Percentiles rank a stretch among this genome's conserved stretches.
Conservation (phyloP, 35 echinoderm and acorn worm species). For the Acanthaster planci region DNA sequence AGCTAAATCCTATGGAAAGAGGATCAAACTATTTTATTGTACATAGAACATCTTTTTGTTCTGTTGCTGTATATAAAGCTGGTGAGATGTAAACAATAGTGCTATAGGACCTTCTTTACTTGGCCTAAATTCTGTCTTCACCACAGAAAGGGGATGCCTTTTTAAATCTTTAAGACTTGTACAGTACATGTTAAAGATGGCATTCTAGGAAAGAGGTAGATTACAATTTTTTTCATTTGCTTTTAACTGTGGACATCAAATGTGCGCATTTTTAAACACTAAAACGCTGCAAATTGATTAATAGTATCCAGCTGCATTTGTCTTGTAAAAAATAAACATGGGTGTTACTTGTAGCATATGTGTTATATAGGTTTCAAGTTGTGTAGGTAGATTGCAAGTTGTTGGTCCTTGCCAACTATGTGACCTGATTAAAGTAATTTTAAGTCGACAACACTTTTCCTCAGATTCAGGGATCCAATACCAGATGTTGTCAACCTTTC, state of each 20-base stretch:
- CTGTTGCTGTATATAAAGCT: constrained; percentile 29
- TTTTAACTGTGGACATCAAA: constrained; percentile 16
- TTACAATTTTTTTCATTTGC: not conserved
- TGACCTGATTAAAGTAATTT: too few species aligned
- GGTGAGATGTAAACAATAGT: constrained; percentile 16
- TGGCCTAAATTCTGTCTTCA: too few species aligned
- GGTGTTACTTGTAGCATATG: not conserved
- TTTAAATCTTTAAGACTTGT: not conserved
- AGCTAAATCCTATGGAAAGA: too few species aligned
- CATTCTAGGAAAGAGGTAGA: not conserved
- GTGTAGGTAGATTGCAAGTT: too few species aligned
- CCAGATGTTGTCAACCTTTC: too few species aligned
- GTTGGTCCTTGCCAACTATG: too few species aligned
- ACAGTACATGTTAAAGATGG: constrained; percentile 4
- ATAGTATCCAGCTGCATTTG: constrained; percentile 6
- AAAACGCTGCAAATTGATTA: constrained; percentile 1
- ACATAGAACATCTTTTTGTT: constrained; percentile 9
- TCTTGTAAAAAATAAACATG: constrained; percentile 9
- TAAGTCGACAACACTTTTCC: too few species aligned
- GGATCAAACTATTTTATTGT: constrained; percentile 4
- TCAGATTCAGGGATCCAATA: too few species aligned
- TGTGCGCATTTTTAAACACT: not conserved
- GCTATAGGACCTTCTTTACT: not conserved
- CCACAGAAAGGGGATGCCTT: not conserved
- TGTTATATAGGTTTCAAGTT: too few species aligned